Percentiles rank a stretch among this genome's conserved stretches.
phyloP scores from a whole-genome alignment of 2,113 vertebrate genomes.

The Myocastor coypus region DNA sequence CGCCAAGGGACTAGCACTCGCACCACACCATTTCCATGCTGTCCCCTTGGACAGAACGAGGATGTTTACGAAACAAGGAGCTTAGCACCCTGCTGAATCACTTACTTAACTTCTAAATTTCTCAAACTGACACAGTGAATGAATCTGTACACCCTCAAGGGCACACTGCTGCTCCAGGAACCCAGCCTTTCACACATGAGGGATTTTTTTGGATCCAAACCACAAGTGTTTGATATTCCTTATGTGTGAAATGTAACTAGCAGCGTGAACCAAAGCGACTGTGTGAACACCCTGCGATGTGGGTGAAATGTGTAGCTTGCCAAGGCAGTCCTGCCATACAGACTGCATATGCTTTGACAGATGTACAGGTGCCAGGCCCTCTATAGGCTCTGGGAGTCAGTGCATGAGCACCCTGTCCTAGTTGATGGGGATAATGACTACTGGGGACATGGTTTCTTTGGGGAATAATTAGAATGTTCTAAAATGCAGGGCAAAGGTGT shows the following conservation, averaged over 20 bases:
- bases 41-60: too few relatives aligned
- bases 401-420: too few relatives aligned
- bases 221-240: neutral
- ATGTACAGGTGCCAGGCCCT: neutral
- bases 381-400: neutral
- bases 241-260: neutral
- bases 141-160: too few relatives aligned
- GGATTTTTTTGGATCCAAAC: neutral
- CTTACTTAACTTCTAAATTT: too few relatives aligned
- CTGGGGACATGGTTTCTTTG: neutral
- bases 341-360: rapidly evolving
- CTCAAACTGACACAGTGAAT: too few relatives aligned
- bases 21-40: too few relatives aligned
- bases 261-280: neutral
- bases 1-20: too few relatives aligned
- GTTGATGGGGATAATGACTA: too few relatives aligned
- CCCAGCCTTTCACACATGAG: neutral
- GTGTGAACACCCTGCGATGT: neutral
- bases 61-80: too few relatives aligned
- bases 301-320: neutral
- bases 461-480: neutral
- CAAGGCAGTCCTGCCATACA: neutral
- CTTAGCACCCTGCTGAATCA: too few relatives aligned
- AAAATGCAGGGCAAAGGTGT: too few relatives aligned
- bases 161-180: neutral